These are phyloP conservation scores for Girardinichthys multiradiatus DNA, from an alignment of 2,113 vertebrate species.

Conservation along the genomic window DNA sequence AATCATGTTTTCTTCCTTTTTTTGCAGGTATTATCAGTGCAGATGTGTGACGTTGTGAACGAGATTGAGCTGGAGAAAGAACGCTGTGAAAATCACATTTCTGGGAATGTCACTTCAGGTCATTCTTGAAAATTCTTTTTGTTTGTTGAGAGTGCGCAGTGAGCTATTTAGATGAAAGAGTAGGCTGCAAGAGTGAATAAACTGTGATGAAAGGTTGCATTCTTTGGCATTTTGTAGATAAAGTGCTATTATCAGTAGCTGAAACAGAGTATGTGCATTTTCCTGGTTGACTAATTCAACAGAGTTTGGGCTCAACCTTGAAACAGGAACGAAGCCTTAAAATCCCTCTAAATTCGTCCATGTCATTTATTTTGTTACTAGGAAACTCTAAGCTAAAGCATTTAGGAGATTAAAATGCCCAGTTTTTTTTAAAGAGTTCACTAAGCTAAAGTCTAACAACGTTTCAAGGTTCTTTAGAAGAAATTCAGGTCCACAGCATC, in stretches of 20 bases:
- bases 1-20: slow-evolving; percentile 26
- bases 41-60: slow-evolving; percentile 79
- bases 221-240: slow-evolving; percentile 3
- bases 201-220: slow-evolving; percentile 1
- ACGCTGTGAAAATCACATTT: slow-evolving; percentile 72
- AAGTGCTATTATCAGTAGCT: neutral
- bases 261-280: neutral
- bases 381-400: no score
- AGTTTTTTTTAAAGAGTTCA: no score
- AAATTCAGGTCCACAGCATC: neutral
- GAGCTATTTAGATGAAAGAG: slow-evolving; percentile 41
- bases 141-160: slow-evolving; percentile 19
- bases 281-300: neutral
- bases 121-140: slow-evolving; percentile 31
- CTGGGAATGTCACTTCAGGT: slow-evolving; percentile 79
- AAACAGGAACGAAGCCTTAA: neutral
- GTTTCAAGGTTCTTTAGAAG: neutral
- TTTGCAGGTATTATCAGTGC: slow-evolving; percentile 68
- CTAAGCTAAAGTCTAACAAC: neutral
- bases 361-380: no score
- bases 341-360: no score
- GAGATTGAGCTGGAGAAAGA: slow-evolving; percentile 77
- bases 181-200: slow-evolving; percentile 17
- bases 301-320: neutral
- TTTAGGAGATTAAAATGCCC: no score